Conservation (phyloP, 2,113 vertebrate genomes). For the Isichthys henryi region DNA sequence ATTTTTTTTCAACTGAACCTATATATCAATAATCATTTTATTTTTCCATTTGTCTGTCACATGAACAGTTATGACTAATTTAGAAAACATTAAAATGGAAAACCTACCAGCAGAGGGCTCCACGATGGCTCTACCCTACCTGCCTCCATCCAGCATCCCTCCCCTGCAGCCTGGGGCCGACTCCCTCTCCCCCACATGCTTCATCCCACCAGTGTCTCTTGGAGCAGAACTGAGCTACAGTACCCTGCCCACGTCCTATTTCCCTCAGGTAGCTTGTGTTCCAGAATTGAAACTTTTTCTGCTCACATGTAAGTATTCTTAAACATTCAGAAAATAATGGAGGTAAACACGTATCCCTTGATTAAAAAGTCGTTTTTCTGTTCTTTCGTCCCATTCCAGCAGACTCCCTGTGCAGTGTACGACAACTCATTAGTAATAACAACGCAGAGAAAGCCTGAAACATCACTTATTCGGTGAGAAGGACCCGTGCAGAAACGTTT, state of each 20-base stretch:
- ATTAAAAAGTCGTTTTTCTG: background rate
- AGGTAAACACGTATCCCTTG: background rate
- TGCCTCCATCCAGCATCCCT: background rate
- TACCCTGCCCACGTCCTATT: slow-evolving; percentile 19
- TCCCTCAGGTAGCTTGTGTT: slow-evolving; percentile 26
- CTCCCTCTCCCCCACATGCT: slow-evolving; percentile 21
- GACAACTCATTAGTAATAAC: slow-evolving; percentile 11
- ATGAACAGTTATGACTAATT: background rate
- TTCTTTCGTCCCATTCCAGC: slow-evolving; percentile 19
- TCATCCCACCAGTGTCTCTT: background rate
- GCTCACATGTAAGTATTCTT: background rate
- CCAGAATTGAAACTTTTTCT: background rate
- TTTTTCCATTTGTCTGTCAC: background rate
- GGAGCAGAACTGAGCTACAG: slow-evolving; percentile 19
- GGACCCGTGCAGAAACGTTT: background rate
- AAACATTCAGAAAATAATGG: background rate
- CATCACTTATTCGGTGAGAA: slow-evolving; percentile 29
- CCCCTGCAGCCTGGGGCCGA: background rate
- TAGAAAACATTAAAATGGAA: slow-evolving; percentile 5
- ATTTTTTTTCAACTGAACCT: background rate
- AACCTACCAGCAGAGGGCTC: background rate
- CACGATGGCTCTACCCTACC: background rate
- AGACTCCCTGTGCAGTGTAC: slow-evolving; percentile 20
- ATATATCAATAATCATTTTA: background rate
- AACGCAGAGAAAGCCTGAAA: slow-evolving; percentile 18